Evolutionary conservation across 2,888 invertebrate genomes (phyloP).

Genomic region (Heliconius hortense): DNA sequence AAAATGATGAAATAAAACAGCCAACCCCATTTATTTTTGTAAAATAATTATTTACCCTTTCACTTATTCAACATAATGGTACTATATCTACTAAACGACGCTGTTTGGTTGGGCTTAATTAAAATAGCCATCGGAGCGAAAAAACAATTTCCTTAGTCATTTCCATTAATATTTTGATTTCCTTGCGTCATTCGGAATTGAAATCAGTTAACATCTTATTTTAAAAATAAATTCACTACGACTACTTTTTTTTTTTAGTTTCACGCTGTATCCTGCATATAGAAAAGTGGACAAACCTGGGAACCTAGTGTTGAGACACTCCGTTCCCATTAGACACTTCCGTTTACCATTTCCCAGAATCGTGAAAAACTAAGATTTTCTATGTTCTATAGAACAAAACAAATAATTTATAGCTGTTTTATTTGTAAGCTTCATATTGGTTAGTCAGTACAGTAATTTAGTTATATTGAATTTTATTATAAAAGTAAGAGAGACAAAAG

Average conservation of each 20-base stretch:
- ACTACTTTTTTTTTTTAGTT: neutral
- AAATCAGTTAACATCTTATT: neutral
- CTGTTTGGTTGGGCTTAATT: slow-evolving; percentile 45
- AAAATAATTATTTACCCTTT: slow-evolving; percentile 22
- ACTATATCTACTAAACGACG: slow-evolving; percentile 22
- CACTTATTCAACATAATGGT: slow-evolving; percentile 15
- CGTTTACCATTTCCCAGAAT: neutral
- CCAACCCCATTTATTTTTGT: neutral
- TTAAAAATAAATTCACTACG: neutral
- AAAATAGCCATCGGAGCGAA: slow-evolving; percentile 46
- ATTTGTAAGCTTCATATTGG: neutral
- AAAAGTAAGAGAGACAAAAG: neutral
- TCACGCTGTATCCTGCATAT: neutral
- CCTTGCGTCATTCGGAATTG: slow-evolving; percentile 19
- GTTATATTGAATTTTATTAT: neutral
- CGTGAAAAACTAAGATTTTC: neutral
- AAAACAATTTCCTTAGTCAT: slow-evolving; percentile 47
- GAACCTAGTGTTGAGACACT: neutral
- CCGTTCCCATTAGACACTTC: neutral
- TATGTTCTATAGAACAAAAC: neutral
- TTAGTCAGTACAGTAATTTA: neutral
- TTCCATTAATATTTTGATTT: slow-evolving; percentile 43
- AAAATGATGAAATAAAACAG: neutral
- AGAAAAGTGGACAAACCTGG: neutral
- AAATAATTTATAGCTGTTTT: no score